A percentile compares a stretch with the other conserved stretches of the same genome.
Evolutionary conservation across 2,888 invertebrate species (phyloP).

Genomic region (Zygogramma bicolorata): DNA sequence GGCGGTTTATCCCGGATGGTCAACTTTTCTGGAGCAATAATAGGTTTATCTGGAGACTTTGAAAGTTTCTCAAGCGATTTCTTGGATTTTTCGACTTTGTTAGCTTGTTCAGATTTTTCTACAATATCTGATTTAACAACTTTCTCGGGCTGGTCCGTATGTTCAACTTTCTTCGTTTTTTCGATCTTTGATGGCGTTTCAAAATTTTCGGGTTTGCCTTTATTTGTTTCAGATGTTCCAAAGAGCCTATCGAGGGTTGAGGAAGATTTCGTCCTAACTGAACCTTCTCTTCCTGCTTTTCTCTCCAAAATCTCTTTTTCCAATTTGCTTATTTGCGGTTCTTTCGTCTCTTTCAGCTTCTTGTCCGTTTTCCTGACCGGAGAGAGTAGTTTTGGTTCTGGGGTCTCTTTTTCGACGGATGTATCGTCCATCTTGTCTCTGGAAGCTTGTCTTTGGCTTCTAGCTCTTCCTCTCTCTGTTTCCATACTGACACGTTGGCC

Average conservation of each 20-base stretch:
- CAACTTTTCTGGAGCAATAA: constrained; percentile 48
- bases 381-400: constrained; percentile 74
- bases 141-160: background rate
- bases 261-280: constrained; percentile 57
- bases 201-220: constrained; percentile 65
- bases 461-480: constrained; percentile 63
- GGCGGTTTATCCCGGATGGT: constrained; percentile 36
- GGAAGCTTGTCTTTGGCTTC: constrained; percentile 60
- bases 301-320: constrained; percentile 66
- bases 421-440: constrained; percentile 49
- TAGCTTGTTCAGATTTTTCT: constrained; percentile 61
- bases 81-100: constrained; percentile 17
- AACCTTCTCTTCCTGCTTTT: constrained; percentile 57
- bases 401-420: constrained; percentile 68
- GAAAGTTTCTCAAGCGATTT: constrained; percentile 51
- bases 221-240: constrained; percentile 56
- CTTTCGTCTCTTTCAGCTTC: constrained; percentile 67
- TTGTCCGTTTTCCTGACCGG: constrained; percentile 75
- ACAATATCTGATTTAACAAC: constrained; percentile 64
- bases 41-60: constrained; percentile 47
- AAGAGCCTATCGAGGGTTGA: constrained; percentile 72
- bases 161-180: constrained; percentile 20
- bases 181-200: constrained; percentile 61
- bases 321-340: constrained; percentile 55
- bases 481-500: constrained; percentile 69